Percentiles rank a stretch among this genome's conserved stretches.
Conservation (phyloP, 1,140 invertebrate species). For the Drosophila bifasciata region DNA sequence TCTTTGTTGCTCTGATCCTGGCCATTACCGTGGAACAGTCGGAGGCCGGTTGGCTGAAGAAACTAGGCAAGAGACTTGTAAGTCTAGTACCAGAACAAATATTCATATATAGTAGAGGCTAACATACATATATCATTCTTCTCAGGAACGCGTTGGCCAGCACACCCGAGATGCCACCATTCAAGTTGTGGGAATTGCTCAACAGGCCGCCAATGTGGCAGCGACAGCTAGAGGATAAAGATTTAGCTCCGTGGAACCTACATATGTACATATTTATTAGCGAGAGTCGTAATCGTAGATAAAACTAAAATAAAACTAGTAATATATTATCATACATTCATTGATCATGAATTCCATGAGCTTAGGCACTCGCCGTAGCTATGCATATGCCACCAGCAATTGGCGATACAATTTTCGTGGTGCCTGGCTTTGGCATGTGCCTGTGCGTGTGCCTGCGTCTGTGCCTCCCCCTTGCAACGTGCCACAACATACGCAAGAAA, state of each 20-base stretch:
- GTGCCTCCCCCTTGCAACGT: neutral
- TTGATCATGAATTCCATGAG: too few relatives aligned
- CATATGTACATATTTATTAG: conserved; percentile 1
- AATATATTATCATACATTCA: conserved; percentile 37
- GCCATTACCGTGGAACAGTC: conserved; percentile 64
- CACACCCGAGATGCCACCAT: conserved; percentile 77
- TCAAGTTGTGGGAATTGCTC: conserved; percentile 68
- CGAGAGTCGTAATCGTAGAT: too few relatives aligned
- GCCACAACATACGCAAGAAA: conserved; percentile 62
- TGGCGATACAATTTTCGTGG: conserved; percentile 75
- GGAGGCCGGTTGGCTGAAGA: conserved; percentile 73
- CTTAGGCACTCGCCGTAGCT: conserved; percentile 61
- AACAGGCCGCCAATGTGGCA: conserved; percentile 76
- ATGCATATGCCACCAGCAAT: conserved; percentile 37
- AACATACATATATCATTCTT: too few relatives aligned
- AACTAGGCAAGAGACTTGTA: conserved; percentile 73
- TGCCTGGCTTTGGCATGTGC: conserved; percentile 76
- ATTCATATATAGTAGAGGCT: neutral
- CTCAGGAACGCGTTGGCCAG: conserved; percentile 74
- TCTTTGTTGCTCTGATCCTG: conserved; percentile 67
- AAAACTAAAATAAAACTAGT: conserved; percentile 17
- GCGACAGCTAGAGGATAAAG: conserved; percentile 62
- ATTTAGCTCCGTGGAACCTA: too few relatives aligned
- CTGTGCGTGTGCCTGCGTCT: neutral
- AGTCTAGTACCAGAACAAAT: conserved; percentile 1